phyloP scores from a whole-genome alignment of 1,140 invertebrate species.

The Drosophila sturtevanti region DNA sequence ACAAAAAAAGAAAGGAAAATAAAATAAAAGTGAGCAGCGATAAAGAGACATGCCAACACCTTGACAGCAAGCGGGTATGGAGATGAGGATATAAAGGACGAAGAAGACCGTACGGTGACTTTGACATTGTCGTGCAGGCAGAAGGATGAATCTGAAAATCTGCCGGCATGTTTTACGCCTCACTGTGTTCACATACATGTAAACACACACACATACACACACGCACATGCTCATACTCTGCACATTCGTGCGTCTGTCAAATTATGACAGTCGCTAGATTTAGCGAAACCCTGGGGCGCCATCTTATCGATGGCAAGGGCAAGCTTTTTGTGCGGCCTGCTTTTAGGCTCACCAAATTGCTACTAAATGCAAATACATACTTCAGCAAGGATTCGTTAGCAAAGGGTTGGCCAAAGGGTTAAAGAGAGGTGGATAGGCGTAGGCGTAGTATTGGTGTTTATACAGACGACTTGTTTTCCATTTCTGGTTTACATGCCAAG shows the following conservation, averaged over 20 bases:
- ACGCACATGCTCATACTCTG: conserved; percentile 22
- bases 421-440: conserved; percentile 18
- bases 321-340: conserved; percentile 50
- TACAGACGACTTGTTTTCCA: conserved; percentile 59
- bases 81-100: background rate
- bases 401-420: conserved; percentile 19
- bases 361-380: conserved; percentile 55
- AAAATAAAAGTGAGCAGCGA: conserved; percentile 46
- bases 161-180: conserved; percentile 58
- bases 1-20: conserved; percentile 15
- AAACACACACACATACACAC: background rate
- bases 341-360: conserved; percentile 63
- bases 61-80: conserved; percentile 23
- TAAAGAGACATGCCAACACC: conserved; percentile 59
- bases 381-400: conserved; percentile 5
- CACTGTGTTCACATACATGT: conserved; percentile 28
- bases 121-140: conserved; percentile 52
- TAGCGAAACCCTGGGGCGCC: conserved; percentile 48
- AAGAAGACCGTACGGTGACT: conserved; percentile 37
- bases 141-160: conserved; percentile 61
- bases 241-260: conserved; percentile 58
- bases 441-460: conserved; percentile 44
- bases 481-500: conserved; percentile 4
- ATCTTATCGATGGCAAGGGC: conserved; percentile 54
- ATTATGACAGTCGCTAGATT: conserved; percentile 66